Base-by-base conservation (phyloP, 2,113 vertebrate genomes). In the Corythoichthys haematopterus region DNA sequence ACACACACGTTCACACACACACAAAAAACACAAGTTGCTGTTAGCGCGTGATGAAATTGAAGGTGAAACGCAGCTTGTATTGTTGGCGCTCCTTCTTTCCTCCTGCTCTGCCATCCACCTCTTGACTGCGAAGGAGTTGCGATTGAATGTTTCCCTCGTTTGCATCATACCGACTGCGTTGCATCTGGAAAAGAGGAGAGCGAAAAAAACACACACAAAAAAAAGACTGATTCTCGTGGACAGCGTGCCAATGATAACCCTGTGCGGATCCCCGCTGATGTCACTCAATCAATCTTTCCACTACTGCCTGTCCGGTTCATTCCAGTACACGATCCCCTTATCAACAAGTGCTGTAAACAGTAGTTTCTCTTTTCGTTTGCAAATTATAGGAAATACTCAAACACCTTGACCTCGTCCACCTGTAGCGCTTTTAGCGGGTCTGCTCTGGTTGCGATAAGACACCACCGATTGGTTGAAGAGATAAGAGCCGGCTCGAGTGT, bases 131-230 rank as follows among this genome's bases (percentile, higher is more conserved):
- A 66, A 55, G 72, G 82, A 81, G 83, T 79, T 80, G 77, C 74
- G 83, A 85, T 87, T 78, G 74, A 86, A 86, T 78, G 80, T 91
- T 92, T 91, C 90, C 75, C 75, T 78, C 65, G 85, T 91, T 91
- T 92, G 88, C 89, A 89, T 92, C 91, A 92, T 88, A 77, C 82
- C 6, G 36, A 55, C 79, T 79, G 11, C 15, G 83, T 69, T 64
- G 76, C 82, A 59, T 86, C 43, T 28, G 28, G 60, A 45, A 85
- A 78, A 89, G 80, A 84, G 81, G 71, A 36, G 55, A 36, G 33
- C 3, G n/a, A 6, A 35, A 14, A 57, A 35, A 36, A 13, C 7
- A 28, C 13, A n/a, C 11, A 3, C 2, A 20, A 3, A 7, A 7
- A 35, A 13, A 2, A 74, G 74, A 75, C 72, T 72, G 78, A 84